Evolutionary conservation across 1,140 invertebrate genomes (phyloP).

Genomic region (Melanaphis sacchari): DNA sequence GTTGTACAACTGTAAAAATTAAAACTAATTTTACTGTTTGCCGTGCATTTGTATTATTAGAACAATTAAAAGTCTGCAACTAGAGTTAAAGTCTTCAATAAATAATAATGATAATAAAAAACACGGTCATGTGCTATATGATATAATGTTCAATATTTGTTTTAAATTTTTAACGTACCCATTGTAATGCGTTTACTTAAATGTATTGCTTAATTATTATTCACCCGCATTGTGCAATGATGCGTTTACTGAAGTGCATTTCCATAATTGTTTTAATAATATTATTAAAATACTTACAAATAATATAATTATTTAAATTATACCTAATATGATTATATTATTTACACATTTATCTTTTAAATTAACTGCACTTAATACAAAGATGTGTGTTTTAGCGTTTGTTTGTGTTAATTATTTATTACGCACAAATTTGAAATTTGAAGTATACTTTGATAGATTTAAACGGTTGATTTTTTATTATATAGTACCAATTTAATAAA

Average conservation of each 20-base stretch:
- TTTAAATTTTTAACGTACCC: conserved; percentile 29
- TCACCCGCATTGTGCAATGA: conserved; percentile 21
- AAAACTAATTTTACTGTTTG: conserved; percentile 32
- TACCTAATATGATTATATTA: background rate
- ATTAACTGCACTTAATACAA: background rate
- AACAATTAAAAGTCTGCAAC: conserved; percentile 27
- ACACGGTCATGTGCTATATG: background rate
- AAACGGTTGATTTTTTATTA: conserved; percentile 3
- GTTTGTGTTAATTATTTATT: background rate
- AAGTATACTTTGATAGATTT: background rate
- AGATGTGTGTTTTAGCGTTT: background rate
- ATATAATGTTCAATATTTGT: background rate
- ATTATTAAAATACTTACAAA: background rate
- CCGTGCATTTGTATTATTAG: conserved; percentile 36
- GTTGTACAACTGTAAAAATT: conserved; percentile 19
- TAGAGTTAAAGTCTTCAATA: conserved; percentile 32
- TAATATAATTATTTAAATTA: background rate
- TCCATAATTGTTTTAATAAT: background rate
- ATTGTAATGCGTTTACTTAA: conserved; percentile 18
- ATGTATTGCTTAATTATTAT: background rate
- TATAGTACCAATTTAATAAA: background rate
- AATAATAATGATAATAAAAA: background rate
- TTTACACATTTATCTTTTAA: background rate
- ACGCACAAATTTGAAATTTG: background rate
- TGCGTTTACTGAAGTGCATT: background rate